phyloP scores from a whole-genome alignment of 2,113 vertebrate genomes.

The Athene noctua region DNA sequence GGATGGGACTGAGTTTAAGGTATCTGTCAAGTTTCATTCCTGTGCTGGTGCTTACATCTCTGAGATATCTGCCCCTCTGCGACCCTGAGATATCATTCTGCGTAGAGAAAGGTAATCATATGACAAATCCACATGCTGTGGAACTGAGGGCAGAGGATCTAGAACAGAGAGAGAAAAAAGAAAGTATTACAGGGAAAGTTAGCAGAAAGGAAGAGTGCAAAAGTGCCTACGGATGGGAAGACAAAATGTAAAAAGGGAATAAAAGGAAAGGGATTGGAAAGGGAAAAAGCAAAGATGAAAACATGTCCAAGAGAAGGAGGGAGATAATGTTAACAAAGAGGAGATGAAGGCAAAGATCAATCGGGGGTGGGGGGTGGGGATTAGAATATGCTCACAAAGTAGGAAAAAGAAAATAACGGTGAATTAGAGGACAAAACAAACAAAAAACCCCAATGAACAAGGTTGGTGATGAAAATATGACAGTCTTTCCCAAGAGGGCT shows the following conservation, averaged over 20 bases:
- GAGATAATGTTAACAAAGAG: background rate
- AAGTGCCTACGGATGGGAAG: background rate
- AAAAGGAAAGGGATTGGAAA: background rate
- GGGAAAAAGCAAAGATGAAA: background rate
- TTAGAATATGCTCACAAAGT: background rate
- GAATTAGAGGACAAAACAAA: background rate
- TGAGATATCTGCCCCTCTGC: background rate
- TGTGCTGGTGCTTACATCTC: background rate
- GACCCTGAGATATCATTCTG: background rate
- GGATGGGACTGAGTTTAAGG: background rate
- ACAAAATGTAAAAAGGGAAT: background rate
- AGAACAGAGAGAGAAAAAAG: background rate
- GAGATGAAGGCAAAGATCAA: background rate
- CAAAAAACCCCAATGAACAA: background rate
- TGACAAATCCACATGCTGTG: background rate
- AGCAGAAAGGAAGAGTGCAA: background rate
- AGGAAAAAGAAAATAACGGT: background rate
- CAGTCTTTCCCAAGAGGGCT: background rate
- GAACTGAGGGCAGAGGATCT: background rate
- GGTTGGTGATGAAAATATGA: background rate
- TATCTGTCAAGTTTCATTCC: background rate
- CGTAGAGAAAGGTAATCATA: background rate
- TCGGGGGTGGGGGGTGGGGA: accelerated
- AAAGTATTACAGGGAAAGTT: background rate
- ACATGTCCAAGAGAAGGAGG: background rate